Base-by-base conservation (phyloP, 2,797 vertebrate species). In the Gastrophryne carolinensis region DNA sequence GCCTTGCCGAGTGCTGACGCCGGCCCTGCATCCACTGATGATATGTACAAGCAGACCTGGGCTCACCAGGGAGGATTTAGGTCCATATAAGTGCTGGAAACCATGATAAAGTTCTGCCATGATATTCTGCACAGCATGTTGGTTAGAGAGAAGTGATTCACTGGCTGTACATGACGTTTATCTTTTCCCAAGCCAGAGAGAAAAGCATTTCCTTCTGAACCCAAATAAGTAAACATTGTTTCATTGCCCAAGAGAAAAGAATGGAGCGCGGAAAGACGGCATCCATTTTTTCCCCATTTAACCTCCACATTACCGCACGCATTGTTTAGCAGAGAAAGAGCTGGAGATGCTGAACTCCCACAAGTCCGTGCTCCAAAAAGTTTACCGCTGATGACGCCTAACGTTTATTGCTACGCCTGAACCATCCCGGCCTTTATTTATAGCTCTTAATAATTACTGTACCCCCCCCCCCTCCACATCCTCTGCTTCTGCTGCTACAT, bases 141-240 rank as follows among this genome's bases (percentile, higher is more conserved):
- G n/a, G n/a, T n/a, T n/a, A n/a, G n/a, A n/a, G n/a, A n/a, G n/a
- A n/a, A n/a, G n/a, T n/a, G n/a, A n/a, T n/a, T 1, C 8, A 44
- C 39, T 44, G 39, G 15, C n/a, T 44, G 5, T n/a, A 44, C 7
- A 15, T 44, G 39, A 13, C 9, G 29, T 7, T 17, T 37, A 62
- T 68, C 54, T 52, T 47, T 39, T 56, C 66, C 63, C 52, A 32
- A 37, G 56, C 32, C 64, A 62, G 65, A 57, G 57, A 75, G 52
- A 29, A 19, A 24, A 66, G 60, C 56, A 68, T 68, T 75, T 75
- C 65, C 73, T 75, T 69, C 53, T 41, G 17, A 44, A 75, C 34
- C 35, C 41, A 19, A 69, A 32, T 53, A 50, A 44, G 26, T 69
- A 69, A 75, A 75, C 73, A 75, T 62, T 62, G 57, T 69, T 60